Evolutionary conservation across 2,113 vertebrate species (phyloP).

Genomic region (Monopterus albus): DNA sequence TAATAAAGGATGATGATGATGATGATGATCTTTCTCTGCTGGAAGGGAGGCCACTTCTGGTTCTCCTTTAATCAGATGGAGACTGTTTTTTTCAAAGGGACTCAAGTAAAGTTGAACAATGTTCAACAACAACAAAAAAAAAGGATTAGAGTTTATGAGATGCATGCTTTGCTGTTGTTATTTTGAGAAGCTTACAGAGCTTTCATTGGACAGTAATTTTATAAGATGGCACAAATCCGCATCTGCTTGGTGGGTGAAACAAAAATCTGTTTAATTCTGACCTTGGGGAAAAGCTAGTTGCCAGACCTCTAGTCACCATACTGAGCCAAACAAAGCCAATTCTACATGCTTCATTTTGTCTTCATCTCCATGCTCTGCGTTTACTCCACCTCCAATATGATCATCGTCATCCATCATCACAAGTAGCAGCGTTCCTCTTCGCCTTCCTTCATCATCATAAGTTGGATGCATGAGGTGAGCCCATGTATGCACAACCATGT

Average conservation of each 20-base stretch:
- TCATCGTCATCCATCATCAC: conserved; percentile 49
- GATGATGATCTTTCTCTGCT: conserved; percentile 6
- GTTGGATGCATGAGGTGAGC: conserved; percentile 65
- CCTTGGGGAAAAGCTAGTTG: conserved; percentile 9
- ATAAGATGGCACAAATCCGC: conserved; percentile 35
- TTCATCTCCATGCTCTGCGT: conserved; percentile 51
- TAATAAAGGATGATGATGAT: no score
- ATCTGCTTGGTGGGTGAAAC: conserved; percentile 20
- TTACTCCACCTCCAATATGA: conserved; percentile 28
- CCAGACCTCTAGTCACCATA: conserved; percentile 10
- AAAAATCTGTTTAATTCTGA: conserved; percentile 26
- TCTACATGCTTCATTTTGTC: conserved; percentile 47
- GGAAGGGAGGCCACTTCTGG: conserved; percentile 2
- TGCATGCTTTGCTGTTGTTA: background rate
- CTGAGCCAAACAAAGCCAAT: conserved; percentile 27
- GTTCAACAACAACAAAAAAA: conserved; percentile 14
- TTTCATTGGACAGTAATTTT: conserved; percentile 35
- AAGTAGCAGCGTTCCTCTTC: conserved; percentile 21
- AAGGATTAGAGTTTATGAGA: conserved; percentile 6
- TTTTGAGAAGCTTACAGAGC: conserved; percentile 6
- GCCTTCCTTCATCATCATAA: conserved; percentile 27
- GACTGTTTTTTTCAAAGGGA: conserved; percentile 15
- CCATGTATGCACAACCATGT: conserved; percentile 1
- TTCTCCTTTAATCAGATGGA: conserved; percentile 23
- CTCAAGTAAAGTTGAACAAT: background rate